These are phyloP conservation scores for Andrena dorsata DNA, from an alignment of 2,888 invertebrate species.

Conservation along the genomic window DNA sequence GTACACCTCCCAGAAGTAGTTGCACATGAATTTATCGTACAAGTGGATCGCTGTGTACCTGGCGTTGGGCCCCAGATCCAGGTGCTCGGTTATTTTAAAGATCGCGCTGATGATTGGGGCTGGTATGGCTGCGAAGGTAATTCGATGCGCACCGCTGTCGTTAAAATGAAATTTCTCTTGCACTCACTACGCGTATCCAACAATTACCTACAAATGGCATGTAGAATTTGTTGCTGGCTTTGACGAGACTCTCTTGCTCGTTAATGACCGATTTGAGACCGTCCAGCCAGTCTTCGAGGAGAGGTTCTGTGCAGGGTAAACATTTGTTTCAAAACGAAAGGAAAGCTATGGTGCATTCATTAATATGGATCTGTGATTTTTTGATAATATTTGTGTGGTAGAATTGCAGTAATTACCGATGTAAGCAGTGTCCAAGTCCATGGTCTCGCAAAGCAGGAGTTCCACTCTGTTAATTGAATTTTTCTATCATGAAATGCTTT, in stretches of 20 bases:
- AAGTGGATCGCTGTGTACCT: constrained; percentile 80
- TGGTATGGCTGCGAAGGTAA: constrained; percentile 72
- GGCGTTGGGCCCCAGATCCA: constrained; percentile 72
- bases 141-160: neutral
- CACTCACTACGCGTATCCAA: neutral
- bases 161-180: constrained; percentile 1
- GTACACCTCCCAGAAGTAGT: constrained; percentile 73
- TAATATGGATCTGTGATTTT: neutral
- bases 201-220: constrained; percentile 77
- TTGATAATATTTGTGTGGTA: neutral
- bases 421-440: constrained; percentile 70
- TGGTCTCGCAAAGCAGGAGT: constrained; percentile 3
- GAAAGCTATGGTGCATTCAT: neutral
- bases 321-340: constrained; percentile 22
- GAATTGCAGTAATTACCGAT: constrained; percentile 67
- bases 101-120: constrained; percentile 71
- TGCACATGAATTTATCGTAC: constrained; percentile 79
- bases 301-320: constrained; percentile 52
- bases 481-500: neutral
- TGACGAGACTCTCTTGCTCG: constrained; percentile 65
- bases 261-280: constrained; percentile 69
- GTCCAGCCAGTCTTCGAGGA: constrained; percentile 75
- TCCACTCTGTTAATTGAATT: neutral
- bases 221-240: constrained; percentile 65
- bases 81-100: constrained; percentile 75